Percentiles rank a stretch among this genome's conserved stretches.
These are phyloP conservation scores for Scaptomyza parva DNA, from an alignment of 2,888 invertebrate genomes.

Conservation along the genomic window DNA sequence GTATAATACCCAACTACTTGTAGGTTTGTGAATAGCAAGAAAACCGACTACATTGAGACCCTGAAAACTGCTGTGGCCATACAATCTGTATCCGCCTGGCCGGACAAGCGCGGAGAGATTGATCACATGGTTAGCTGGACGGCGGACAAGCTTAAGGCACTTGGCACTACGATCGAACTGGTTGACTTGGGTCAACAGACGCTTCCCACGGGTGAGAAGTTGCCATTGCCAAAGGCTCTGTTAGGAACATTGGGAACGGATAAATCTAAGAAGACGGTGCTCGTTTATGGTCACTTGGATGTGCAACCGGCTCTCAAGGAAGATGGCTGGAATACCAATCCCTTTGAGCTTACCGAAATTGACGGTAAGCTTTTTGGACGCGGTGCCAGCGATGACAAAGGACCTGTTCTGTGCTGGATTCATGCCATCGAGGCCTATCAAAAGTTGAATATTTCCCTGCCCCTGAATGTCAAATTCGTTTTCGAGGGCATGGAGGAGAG, in stretches of 20 bases:
- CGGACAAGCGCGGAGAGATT: conserved; percentile 92
- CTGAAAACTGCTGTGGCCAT: conserved; percentile 95
- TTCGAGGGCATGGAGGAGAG: conserved; percentile 99
- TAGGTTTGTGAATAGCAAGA: conserved; percentile 90
- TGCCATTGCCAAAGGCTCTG: conserved; percentile 94
- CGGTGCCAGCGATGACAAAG: conserved; percentile 97
- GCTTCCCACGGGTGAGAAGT: conserved; percentile 89
- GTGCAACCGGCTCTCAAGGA: conserved; percentile 97
- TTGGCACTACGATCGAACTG: conserved; percentile 90
- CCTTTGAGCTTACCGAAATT: conserved; percentile 94
- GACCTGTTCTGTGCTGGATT: conserved; percentile 97
- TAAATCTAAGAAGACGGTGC: conserved; percentile 94
- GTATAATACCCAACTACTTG: conserved; percentile 16
- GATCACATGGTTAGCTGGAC: conserved; percentile 94
- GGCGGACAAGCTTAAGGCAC: conserved; percentile 88
- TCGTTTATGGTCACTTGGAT: conserved; percentile 98
- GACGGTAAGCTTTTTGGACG: conserved; percentile 96
- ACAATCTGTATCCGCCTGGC: conserved; percentile 97
- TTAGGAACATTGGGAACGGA: conserved; percentile 93
- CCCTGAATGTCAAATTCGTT: conserved; percentile 93
- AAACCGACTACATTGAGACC: conserved; percentile 90
- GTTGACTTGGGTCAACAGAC: conserved; percentile 91
- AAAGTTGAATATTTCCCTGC: conserved; percentile 88
- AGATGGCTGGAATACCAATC: conserved; percentile 98
- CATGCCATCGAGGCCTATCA: conserved; percentile 96